Conservation (phyloP, 2,888 invertebrate species). For the Phaonia tiefii region DNA sequence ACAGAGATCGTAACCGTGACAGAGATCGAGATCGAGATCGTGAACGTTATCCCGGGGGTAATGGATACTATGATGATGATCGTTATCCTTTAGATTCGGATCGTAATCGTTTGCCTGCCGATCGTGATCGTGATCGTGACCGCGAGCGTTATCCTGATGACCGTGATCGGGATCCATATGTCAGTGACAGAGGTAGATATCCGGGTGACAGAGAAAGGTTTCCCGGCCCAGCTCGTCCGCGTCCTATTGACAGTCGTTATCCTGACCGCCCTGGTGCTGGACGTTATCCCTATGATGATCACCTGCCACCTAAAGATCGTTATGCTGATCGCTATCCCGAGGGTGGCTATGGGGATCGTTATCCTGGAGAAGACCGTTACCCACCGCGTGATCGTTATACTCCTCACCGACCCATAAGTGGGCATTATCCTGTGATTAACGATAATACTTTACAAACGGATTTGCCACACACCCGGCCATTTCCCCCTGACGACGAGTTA, state of each 20-base stretch:
- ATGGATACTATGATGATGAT: constrained; percentile 65
- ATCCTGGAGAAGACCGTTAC: constrained; percentile 70
- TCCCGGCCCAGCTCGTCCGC: constrained; percentile 66
- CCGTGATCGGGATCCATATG: constrained; percentile 73
- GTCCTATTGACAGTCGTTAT: constrained; percentile 65
- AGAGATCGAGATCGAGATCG: constrained; percentile 71
- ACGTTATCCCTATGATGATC: constrained; percentile 70
- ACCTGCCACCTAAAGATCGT: constrained; percentile 70
- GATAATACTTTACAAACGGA: constrained; percentile 77
- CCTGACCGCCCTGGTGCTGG: constrained; percentile 65
- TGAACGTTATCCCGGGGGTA: constrained; percentile 67
- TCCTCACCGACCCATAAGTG: constrained; percentile 73
- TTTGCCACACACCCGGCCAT: constrained; percentile 79
- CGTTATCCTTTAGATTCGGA: constrained; percentile 70
- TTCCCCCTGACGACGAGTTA: constrained; percentile 75
- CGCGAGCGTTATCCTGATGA: constrained; percentile 70
- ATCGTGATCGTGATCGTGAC: constrained; percentile 73
- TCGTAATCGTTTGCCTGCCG: constrained; percentile 68
- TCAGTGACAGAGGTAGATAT: constrained; percentile 70
- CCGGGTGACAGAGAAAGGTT: constrained; percentile 68
- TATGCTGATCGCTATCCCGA: constrained; percentile 70
- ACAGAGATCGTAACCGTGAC: constrained; percentile 65
- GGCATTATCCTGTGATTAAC: constrained; percentile 74
- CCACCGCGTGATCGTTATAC: constrained; percentile 72
- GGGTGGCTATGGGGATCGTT: constrained; percentile 70